Evolutionary conservation across 2,113 vertebrate genomes (phyloP).

Genomic region (Myanophis thanlyinensis): DNA sequence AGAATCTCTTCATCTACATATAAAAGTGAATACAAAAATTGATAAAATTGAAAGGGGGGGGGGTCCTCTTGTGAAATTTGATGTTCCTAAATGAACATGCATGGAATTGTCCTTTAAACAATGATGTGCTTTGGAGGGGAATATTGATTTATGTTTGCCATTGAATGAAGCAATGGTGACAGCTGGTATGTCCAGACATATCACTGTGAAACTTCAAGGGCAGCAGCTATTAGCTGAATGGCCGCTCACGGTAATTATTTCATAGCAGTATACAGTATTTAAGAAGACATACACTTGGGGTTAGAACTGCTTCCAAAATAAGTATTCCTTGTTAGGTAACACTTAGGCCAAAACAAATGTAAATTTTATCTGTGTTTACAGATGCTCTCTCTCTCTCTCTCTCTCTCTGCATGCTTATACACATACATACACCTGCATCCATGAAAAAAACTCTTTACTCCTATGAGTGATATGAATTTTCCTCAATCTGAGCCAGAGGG

Average conservation of each 20-base stretch:
- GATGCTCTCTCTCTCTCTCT: too few relatives aligned
- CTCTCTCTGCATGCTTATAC: too few relatives aligned
- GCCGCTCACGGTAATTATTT: constrained; percentile 29
- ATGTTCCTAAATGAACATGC: neutral
- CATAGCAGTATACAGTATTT: constrained; percentile 29
- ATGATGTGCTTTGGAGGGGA: constrained; percentile 42
- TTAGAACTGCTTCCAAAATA: constrained; percentile 4
- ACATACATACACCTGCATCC: too few relatives aligned
- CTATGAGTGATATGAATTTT: too few relatives aligned
- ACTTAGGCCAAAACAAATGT: too few relatives aligned
- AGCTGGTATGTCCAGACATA: constrained; percentile 42
- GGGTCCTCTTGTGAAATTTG: neutral
- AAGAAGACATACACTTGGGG: constrained; percentile 14
- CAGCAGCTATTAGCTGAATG: constrained; percentile 34
- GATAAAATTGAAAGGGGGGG: neutral
- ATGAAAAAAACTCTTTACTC: too few relatives aligned
- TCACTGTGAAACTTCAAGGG: constrained; percentile 49
- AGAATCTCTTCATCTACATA: neutral
- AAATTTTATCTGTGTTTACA: too few relatives aligned
- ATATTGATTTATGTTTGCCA: constrained; percentile 26
- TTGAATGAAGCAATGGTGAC: constrained; percentile 41
- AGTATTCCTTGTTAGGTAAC: neutral
- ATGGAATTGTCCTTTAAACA: neutral
- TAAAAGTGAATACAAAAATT: neutral
- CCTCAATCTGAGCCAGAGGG: too few relatives aligned